Percentiles rank a stretch among this genome's conserved stretches.
Evolutionary conservation across 2,797 vertebrate genomes (phyloP).

Genomic region (Characodon lateralis): DNA sequence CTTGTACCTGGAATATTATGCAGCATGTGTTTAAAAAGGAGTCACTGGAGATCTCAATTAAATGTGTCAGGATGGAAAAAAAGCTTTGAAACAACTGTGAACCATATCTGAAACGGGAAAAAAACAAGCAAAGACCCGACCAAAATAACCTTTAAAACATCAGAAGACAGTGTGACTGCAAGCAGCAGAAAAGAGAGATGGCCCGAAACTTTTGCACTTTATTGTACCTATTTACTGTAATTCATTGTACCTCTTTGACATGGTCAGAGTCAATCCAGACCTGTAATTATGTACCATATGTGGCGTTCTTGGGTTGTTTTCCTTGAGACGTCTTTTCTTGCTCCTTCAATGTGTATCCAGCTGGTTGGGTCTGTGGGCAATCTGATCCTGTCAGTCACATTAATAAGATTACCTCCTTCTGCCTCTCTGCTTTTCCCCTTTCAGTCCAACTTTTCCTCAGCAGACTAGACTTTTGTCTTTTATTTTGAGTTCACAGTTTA

Average conservation of each 20-base stretch:
- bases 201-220: not conserved
- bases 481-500: not conserved
- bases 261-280: slow-evolving; percentile 1
- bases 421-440: slow-evolving; percentile 16
- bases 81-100: not conserved
- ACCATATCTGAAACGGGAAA: not conserved
- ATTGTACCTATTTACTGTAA: not conserved
- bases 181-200: not conserved
- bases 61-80: not conserved
- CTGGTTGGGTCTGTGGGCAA: slow-evolving; percentile 65
- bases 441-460: slow-evolving; percentile 15
- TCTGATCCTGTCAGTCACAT: slow-evolving; percentile 71
- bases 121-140: not conserved
- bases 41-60: not conserved
- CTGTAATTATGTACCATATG: slow-evolving; percentile 17
- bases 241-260: not conserved
- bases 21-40: not conserved
- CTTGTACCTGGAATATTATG: not conserved
- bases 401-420: slow-evolving; percentile 70
- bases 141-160: not conserved
- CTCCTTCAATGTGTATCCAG: slow-evolving; percentile 51
- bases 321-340: slow-evolving; percentile 18
- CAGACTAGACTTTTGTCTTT: not conserved
- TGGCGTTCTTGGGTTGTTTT: slow-evolving; percentile 28
- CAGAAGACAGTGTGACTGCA: not conserved